Evolutionary conservation across 2,888 invertebrate genomes (phyloP), one percentile per base, ranked within the genome.

Genomic region (Hoplodrina ambigua): DNA sequence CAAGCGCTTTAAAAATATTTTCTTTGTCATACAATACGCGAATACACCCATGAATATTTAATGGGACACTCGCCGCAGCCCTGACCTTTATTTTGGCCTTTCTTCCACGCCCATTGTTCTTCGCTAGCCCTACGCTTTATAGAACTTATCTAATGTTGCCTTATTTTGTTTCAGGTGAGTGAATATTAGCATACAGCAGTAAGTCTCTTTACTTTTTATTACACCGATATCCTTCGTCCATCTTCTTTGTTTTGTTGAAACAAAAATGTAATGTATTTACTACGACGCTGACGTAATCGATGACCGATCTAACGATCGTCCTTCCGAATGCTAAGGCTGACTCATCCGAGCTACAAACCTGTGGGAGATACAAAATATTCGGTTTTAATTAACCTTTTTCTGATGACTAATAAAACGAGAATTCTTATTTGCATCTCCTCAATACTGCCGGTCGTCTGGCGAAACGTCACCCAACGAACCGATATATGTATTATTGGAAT

Each of bases 31-130:
- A 88, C 89, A 85, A 88, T 89, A 90, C 88, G 92, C 92, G 91
- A 92, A 90, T 91, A 88, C 88, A 87, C 85, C 88, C 89, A 94
- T 94, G 93, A 93, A 94, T 94, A 93, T 93, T 90, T 93, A 93
- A 93, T 93, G 88, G 86, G 83, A 86, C 85, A 86, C 86, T 85
- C 87, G 86, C 87, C 87, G 81, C 85, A 91, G 85, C 89, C 91
- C 83, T 90, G 94, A 94, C 94, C 94, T 94, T 94, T 93, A 91
- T 92, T 92, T 92, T 91, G 87, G 91, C 91, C 92, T 93, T 92
- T 90, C 88, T 87, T 25, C 89, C 85, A 80, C 85, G 87, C 83
- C 91, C 87, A 92, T 94, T 94, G 93, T 94, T 94, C 91, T 88
- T 81, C 75, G 74, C 79, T 81, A 82, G 80, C 85, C 82, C 79